A percentile compares a stretch with the other conserved stretches of the same genome.
Evolutionary conservation across 2,113 vertebrate species (phyloP).

Genomic region (Tricholaema leucomelas): DNA sequence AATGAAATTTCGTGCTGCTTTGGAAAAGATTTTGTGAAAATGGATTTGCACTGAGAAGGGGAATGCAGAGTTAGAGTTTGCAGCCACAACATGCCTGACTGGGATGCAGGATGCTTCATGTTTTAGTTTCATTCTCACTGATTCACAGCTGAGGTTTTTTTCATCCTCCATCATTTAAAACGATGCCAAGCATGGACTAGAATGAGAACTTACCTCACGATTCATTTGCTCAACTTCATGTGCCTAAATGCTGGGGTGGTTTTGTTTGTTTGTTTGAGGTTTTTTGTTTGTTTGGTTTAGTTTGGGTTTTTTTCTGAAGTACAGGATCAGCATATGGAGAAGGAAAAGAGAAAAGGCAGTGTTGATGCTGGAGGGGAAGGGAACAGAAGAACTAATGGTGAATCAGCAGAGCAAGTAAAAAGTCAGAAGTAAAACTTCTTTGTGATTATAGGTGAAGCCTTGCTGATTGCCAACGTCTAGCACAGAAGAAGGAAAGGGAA

Average conservation of each 20-base stretch:
- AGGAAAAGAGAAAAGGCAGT: not conserved
- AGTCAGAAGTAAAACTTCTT: not conserved
- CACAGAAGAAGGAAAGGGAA: not conserved
- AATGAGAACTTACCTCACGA: not conserved
- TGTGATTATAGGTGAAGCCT: not conserved
- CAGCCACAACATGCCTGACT: not conserved
- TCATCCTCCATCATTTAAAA: not conserved
- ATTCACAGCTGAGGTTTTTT: not conserved
- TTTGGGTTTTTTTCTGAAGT: not conserved
- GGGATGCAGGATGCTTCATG: not conserved
- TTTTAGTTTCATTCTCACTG: not conserved
- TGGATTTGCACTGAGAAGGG: not conserved
- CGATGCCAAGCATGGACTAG: not conserved
- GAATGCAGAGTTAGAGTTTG: fast-evolving
- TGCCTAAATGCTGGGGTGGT: not conserved
- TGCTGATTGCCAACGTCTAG: not conserved
- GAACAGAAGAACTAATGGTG: not conserved
- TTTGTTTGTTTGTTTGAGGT: too few species aligned
- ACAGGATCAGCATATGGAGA: too few species aligned
- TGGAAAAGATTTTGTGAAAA: not conserved
- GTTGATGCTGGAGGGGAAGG: fast-evolving
- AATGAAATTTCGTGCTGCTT: not conserved
- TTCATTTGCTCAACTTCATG: not conserved
- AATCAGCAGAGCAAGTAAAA: not conserved
- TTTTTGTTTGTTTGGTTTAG: too few species aligned